Evolutionary conservation across 2,797 vertebrate genomes (phyloP).

Genomic region (Cheirogaleus major): DNA sequence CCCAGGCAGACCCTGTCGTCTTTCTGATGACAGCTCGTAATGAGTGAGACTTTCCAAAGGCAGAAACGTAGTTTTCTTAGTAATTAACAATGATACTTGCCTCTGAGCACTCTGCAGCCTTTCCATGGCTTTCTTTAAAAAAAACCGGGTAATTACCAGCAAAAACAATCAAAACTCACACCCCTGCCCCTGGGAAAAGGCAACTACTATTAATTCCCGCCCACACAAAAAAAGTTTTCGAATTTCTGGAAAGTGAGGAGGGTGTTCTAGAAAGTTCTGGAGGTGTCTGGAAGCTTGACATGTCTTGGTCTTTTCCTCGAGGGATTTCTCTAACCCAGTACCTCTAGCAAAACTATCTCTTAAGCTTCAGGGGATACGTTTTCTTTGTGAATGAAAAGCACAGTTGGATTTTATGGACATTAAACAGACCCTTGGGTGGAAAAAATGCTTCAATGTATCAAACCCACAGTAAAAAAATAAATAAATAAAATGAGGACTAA

Average conservation of each 20-base stretch:
- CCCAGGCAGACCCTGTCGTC: background rate
- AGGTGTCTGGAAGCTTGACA: background rate
- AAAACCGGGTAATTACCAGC: background rate
- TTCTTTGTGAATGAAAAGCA: constrained; percentile 33
- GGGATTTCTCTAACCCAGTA: background rate
- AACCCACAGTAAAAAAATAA: background rate
- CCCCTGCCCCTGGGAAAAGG: background rate
- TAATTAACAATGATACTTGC: background rate
- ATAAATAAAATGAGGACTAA: background rate
- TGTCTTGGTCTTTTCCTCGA: background rate
- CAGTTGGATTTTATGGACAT: background rate
- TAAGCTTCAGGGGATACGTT: background rate
- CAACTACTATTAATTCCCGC: background rate
- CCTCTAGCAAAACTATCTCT: background rate
- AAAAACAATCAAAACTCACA: background rate
- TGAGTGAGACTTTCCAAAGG: background rate
- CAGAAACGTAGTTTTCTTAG: background rate
- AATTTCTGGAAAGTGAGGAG: background rate
- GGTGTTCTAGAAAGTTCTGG: constrained; percentile 32
- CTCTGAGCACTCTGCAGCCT: background rate
- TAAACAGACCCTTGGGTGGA: background rate
- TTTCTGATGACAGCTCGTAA: background rate
- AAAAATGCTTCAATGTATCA: background rate
- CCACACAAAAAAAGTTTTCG: background rate
- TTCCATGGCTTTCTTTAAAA: background rate